These are phyloP conservation scores for Cryptomyrus ogoouensis DNA, from an alignment of 2,113 vertebrate genomes.

Conservation along the genomic window DNA sequence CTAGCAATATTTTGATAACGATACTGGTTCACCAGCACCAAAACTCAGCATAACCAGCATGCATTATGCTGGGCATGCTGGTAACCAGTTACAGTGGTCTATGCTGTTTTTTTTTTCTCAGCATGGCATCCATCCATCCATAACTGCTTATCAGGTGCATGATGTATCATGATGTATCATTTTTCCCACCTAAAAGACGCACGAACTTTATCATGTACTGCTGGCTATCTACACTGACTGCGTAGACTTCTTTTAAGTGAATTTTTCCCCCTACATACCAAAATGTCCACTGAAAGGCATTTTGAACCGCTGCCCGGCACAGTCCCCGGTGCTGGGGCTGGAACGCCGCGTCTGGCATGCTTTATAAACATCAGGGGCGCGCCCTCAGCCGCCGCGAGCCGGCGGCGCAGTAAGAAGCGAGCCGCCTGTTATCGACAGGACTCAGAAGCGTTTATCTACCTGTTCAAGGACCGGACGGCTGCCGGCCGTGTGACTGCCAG, in stretches of 20 bases:
- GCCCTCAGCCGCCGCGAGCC: background rate
- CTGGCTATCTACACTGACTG: background rate
- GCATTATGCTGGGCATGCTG: too few species aligned
- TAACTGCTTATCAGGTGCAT: background rate
- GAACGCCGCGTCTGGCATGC: background rate
- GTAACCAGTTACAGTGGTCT: too few species aligned
- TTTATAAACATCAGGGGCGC: background rate
- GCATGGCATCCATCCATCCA: background rate
- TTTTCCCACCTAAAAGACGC: background rate
- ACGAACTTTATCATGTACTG: background rate
- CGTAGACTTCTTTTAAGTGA: background rate
- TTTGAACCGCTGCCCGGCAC: background rate
- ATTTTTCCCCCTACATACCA: background rate
- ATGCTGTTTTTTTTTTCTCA: too few species aligned
- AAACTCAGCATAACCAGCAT: too few species aligned
- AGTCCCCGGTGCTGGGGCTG: background rate
- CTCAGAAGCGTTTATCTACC: conserved; percentile 23
- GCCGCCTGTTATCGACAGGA: conserved; percentile 24
- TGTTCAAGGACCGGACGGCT: conserved; percentile 29
- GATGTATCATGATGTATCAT: background rate
- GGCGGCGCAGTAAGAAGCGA: background rate
- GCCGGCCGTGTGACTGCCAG: background rate
- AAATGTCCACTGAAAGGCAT: background rate
- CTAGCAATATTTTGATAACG: too few species aligned
- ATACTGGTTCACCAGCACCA: too few species aligned